phyloP scores from a whole-genome alignment of 2,888 invertebrate species.

The Bursaphelenchus okinawaensis region DNA sequence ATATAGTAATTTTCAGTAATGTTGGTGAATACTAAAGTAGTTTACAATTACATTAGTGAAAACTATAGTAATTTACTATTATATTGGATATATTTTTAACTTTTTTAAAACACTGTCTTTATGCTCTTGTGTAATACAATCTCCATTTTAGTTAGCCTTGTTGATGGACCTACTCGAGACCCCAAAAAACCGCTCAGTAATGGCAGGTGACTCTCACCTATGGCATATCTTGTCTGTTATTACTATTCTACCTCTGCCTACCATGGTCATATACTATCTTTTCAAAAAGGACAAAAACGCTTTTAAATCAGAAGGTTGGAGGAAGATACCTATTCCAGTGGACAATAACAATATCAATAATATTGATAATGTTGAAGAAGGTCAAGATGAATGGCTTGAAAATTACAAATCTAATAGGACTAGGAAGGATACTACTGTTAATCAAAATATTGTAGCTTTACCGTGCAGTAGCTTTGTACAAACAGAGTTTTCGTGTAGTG shows the following conservation, averaged over 20 bases:
- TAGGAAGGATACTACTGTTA: background rate
- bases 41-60: no score
- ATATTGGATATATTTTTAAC: no score
- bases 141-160: constrained; percentile 15
- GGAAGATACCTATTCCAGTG: constrained; percentile 12
- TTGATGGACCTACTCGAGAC: constrained; percentile 9
- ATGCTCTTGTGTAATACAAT: no score
- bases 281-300: constrained; percentile 18
- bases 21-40: no score
- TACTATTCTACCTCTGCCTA: constrained; percentile 17
- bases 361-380: constrained; percentile 2
- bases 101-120: no score
- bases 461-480: no score
- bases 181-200: background rate
- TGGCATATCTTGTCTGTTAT: constrained; percentile 16
- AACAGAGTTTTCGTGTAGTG: no score
- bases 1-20: no score
- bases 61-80: no score
- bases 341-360: constrained; percentile 17
- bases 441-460: background rate
- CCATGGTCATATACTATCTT: constrained; percentile 12
- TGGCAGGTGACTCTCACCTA: constrained; percentile 12
- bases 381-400: background rate
- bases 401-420: background rate
- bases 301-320: constrained; percentile 12